These are phyloP conservation scores for Phainopepla nitens DNA, from an alignment of 2,113 vertebrate genomes.

Conservation along the genomic window DNA sequence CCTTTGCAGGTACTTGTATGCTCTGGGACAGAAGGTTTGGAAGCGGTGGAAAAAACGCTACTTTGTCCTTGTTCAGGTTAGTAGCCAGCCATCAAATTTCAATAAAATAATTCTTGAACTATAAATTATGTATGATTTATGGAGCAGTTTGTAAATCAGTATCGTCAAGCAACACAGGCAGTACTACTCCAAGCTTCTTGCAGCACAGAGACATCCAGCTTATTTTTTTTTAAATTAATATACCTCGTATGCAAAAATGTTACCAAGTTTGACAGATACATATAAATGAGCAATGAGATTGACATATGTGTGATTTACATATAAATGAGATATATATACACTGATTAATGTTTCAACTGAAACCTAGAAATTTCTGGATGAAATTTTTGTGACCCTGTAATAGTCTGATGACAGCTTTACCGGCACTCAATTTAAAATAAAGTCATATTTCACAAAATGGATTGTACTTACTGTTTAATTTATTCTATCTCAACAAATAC, in stretches of 20 bases:
- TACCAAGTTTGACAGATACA: not conserved
- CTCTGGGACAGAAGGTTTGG: constrained; percentile 93
- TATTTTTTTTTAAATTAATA: not conserved
- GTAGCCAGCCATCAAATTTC: not conserved
- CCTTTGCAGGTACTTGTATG: constrained; percentile 84
- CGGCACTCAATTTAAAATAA: not conserved
- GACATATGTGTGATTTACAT: too few species aligned
- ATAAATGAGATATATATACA: not conserved
- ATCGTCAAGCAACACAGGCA: not conserved
- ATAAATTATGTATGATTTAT: accelerated
- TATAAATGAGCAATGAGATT: not conserved
- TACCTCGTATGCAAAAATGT: not conserved
- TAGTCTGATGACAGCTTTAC: not conserved
- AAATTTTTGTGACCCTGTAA: not conserved
- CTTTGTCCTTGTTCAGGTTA: constrained; percentile 97
- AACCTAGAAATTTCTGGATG: not conserved
- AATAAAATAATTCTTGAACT: not conserved
- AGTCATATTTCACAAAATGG: not conserved
- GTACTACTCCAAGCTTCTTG: not conserved
- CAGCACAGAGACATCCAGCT: not conserved
- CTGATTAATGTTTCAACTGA: not conserved
- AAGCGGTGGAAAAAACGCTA: constrained; percentile 97
- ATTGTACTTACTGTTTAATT: not conserved
- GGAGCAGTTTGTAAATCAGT: not conserved
- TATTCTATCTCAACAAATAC: not conserved